Evolutionary conservation across 1,140 invertebrate genomes (phyloP), one percentile per base, ranked within the genome.

Genomic region (Wiebesia pumilae): DNA sequence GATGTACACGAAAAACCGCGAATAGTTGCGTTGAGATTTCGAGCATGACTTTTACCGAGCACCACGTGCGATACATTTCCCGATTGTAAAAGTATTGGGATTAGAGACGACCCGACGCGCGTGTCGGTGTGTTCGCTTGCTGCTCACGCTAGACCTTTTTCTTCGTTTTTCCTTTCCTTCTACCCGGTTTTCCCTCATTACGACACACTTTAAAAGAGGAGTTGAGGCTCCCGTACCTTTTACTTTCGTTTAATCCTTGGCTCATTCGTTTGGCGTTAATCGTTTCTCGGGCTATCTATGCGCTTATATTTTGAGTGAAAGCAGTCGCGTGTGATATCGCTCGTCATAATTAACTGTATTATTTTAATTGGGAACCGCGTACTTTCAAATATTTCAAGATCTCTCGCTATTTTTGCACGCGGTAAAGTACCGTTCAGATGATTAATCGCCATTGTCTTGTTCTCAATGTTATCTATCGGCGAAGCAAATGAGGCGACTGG

Each of bases 231-330:
- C 19, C 38, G 21, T 58, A 83, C 83, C 83, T 65, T 40, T 62
- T 87, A 30, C 65, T 79, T 85, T 67, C 81, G 27, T 86, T 62
- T 79, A 75, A 86, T 80, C 58, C 69, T 47, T 33, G 47, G 33
- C 9, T 35, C 3, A 62, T 81, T 81, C 40, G 58, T 47, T 51
- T 69, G 19, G 33, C 77, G 14, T 71, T 27, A 71, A 71, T 69
- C 38, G 38, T 71, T 47, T 51, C 81, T 82, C 35, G 30, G 24
- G 33, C 33, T 47, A 67, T 67, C 69, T 81, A 71, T 47, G 27
- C 14, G 62, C 14, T n/a, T 67, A 21, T 27, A 82, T 30, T 65
- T 6, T 2, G 19, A 35, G 81, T 82, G 81, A 82, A 82, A 82
- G 81, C 65, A 82, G 19, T 35, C 30, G n/a, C 30, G 24, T 33